Base-by-base conservation (phyloP, 2,113 vertebrate genomes). In the Pachypanchax playfairii region DNA sequence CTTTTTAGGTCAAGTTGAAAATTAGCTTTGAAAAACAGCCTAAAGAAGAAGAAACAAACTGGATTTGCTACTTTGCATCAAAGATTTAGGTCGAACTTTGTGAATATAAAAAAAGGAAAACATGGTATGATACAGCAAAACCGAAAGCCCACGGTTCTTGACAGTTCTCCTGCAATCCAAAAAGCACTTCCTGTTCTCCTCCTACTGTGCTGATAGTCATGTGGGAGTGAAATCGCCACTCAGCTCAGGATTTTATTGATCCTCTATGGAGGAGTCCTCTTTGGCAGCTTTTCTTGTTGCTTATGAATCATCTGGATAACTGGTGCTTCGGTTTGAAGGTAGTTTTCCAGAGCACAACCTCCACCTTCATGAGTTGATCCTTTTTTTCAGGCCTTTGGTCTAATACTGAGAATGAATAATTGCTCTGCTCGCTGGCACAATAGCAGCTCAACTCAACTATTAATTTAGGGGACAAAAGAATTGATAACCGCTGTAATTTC, bases 251-350 rank as follows among this genome's bases (percentile, higher is more conserved):
- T 83, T 74, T 65, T 75, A 85, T 85, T 13, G 83, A 87, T 80
- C 74, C 29, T 29, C 33, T 62, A 63, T 57, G 83, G 79, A 84
- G 78, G 75, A 78, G 75, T 64, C 73, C 63, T 76, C 54, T 54
- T 65, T 52, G 60, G 63, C 77, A 65, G 50, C 47, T 10, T 51
- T 56, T 47, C 65, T 63, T 13, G 63, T 52, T 66, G 33, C 53
- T 72, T 18, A 49, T 85, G 79, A 87, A 65, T 85, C 85, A 84
- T 18, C 46, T 85, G 79, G 85, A 65, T 85, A 83, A 84, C 74
- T 73, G 51, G 58, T 42, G 60, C 70, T 13, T 57, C 1, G 20
- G 39, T 50, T 36, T 44, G 38, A 15, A 25, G 20, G 1, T 10
- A 47, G 36, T 44, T 73, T 72, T 64, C 28, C 48, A 48, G 66